A percentile compares a stretch with the other conserved stretches of the same genome.
Conservation (phyloP, 2,113 vertebrate genomes). For the Cnemophilus loriae region DNA sequence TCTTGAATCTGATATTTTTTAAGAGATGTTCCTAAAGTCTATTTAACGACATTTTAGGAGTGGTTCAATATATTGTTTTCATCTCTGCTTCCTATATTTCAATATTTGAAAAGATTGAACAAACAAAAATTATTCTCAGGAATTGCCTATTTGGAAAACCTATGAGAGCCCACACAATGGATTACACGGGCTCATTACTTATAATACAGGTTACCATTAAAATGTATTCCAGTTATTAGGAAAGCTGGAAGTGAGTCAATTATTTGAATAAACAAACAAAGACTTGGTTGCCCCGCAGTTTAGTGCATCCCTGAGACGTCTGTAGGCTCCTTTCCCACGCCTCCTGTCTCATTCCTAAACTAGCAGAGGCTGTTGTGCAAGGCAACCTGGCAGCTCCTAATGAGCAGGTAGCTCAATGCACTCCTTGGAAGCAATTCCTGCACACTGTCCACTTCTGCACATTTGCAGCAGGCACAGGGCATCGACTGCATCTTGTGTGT, state of each 20-base stretch:
- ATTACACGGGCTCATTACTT: background rate
- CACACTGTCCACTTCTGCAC: background rate
- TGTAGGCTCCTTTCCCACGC: slow-evolving; percentile 49
- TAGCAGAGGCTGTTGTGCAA: slow-evolving; percentile 48
- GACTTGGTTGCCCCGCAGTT: background rate
- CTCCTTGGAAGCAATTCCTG: background rate
- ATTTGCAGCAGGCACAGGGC: background rate
- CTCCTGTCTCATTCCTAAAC: slow-evolving; percentile 47
- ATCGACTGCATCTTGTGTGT: background rate
- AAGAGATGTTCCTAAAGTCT: background rate
- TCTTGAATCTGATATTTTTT: background rate
- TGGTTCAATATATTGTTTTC: background rate
- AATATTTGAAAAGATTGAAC: background rate
- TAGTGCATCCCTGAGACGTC: background rate
- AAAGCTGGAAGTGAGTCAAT: slow-evolving; percentile 49
- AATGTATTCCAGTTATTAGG: background rate
- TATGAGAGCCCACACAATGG: background rate
- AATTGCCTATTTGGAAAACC: background rate
- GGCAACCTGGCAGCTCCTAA: slow-evolving; percentile 9
- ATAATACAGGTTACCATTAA: background rate
- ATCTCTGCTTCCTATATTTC: background rate
- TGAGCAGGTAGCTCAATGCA: background rate
- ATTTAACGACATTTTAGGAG: background rate
- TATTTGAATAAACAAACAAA: slow-evolving; percentile 58
- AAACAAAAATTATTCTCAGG: background rate